Evolutionary conservation across 2,797 vertebrate genomes (phyloP).

Genomic region (Nannoperca obscura): DNA sequence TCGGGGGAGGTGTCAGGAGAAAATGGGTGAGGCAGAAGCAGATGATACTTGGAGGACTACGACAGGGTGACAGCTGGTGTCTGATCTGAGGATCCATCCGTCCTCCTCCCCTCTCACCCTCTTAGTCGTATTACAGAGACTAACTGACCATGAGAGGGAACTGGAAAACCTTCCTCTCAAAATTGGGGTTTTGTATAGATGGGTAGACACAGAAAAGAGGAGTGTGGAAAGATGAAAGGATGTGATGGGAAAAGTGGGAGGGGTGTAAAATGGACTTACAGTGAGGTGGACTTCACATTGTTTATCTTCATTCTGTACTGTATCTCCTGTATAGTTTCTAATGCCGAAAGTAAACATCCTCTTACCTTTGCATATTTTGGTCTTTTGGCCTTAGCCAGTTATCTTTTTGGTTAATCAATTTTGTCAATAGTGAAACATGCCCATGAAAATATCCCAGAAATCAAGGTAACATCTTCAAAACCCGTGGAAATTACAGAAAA

Average conservation of each 20-base stretch:
- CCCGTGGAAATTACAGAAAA: no score
- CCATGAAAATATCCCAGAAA: background rate
- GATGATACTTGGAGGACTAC: slow-evolving; percentile 65
- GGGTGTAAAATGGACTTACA: background rate
- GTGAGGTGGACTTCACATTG: background rate
- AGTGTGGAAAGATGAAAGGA: slow-evolving; percentile 18
- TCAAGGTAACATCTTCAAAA: background rate
- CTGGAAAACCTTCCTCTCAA: slow-evolving; percentile 13
- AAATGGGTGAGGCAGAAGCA: slow-evolving; percentile 60
- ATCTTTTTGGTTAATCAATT: background rate
- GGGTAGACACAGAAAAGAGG: slow-evolving; percentile 11
- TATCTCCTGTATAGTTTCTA: background rate
- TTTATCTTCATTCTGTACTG: background rate
- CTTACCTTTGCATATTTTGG: background rate
- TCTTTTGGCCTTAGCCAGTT: no score
- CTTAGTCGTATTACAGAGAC: slow-evolving; percentile 69
- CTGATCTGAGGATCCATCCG: slow-evolving; percentile 82
- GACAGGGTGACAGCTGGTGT: slow-evolving; percentile 82
- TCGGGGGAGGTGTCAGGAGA: slow-evolving; percentile 42
- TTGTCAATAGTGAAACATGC: background rate
- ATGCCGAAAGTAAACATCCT: background rate
- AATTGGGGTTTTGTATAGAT: background rate
- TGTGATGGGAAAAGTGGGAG: slow-evolving; percentile 15
- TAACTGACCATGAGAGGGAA: slow-evolving; percentile 54
- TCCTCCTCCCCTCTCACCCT: slow-evolving; percentile 53